Percentiles rank a stretch among this genome's conserved stretches.
phyloP scores from a whole-genome alignment of 2,888 invertebrate species.

The Dugesia japonica region DNA sequence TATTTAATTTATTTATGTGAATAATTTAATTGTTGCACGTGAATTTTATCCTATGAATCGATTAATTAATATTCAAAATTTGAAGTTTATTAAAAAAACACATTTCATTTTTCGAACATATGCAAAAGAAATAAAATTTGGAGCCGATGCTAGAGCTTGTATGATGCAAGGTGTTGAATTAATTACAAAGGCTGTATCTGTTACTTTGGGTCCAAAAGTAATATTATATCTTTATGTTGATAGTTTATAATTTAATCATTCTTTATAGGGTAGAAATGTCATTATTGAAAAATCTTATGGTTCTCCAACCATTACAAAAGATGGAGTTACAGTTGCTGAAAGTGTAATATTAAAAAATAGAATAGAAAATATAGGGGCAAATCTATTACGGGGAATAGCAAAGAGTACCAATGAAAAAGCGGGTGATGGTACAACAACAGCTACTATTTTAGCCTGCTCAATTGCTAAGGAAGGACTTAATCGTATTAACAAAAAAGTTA shows the following conservation, averaged over 20 bases:
- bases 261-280: constrained; percentile 38
- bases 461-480: constrained; percentile 37
- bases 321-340: constrained; percentile 40
- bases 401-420: constrained; percentile 37
- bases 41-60: background rate
- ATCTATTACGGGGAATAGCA: constrained; percentile 38
- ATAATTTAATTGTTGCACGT: background rate
- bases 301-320: constrained; percentile 39
- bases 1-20: no score
- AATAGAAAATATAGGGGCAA: constrained; percentile 39
- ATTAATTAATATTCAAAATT: background rate
- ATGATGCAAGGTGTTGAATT: constrained; percentile 28
- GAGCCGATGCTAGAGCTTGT: constrained; percentile 26
- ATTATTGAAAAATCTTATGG: constrained; percentile 37
- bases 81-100: background rate
- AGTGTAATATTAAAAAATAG: constrained; percentile 39
- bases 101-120: background rate
- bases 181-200: constrained; percentile 27
- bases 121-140: constrained; percentile 17
- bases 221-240: background rate
- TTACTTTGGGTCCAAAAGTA: constrained; percentile 36
- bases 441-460: constrained; percentile 38
- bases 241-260: background rate
- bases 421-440: constrained; percentile 41
- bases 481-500: constrained; percentile 37